These are phyloP conservation scores for Gulo gulo DNA, from an alignment of 2,113 vertebrate species.

Conservation along the genomic window DNA sequence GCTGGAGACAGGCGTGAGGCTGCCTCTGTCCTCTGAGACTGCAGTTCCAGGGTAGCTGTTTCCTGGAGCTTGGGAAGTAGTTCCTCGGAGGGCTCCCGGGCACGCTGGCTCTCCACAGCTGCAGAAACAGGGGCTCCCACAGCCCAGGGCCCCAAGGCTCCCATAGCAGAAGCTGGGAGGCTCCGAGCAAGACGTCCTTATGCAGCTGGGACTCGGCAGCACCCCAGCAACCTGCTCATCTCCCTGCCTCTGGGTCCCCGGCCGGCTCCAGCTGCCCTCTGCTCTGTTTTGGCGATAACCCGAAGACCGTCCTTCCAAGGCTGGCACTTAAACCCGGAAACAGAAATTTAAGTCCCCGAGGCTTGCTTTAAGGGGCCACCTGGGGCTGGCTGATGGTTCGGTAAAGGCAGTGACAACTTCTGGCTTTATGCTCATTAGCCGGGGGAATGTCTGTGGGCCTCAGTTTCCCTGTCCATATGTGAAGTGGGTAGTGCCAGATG, in stretches of 20 bases:
- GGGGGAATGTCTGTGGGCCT: neutral
- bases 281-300: neutral
- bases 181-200: neutral
- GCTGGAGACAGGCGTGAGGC: neutral
- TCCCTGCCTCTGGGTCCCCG: neutral
- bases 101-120: neutral
- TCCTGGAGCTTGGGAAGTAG: neutral
- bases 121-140: neutral
- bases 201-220: no score
- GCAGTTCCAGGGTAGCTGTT: neutral
- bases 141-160: neutral
- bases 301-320: neutral
- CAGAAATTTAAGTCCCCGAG: neutral
- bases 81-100: neutral
- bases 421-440: neutral
- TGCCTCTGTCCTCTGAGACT: fast-evolving
- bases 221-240: neutral
- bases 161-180: neutral
- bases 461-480: neutral
- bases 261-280: neutral
- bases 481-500: no score
- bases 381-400: neutral
- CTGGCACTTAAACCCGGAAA: neutral
- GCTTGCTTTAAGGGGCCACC: neutral
- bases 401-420: neutral